Evolutionary conservation across 2,888 invertebrate species (phyloP), one percentile per base, ranked within the genome.

Genomic region (Globia sparganii): DNA sequence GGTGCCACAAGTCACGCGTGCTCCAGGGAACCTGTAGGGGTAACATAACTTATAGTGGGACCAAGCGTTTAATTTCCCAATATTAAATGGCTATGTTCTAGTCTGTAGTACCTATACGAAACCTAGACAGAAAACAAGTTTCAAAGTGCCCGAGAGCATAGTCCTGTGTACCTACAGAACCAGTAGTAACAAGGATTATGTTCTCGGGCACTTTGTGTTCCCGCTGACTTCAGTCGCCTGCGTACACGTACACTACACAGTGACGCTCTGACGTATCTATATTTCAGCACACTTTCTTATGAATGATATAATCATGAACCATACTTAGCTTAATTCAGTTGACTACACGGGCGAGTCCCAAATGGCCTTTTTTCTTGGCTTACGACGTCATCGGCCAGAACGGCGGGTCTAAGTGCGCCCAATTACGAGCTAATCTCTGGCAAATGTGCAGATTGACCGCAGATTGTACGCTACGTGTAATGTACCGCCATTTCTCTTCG

Each of bases 371-470:
- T 53, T 62, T 34, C 49, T 53, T 53, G 53, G 34, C 62, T 56
- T 40, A 43, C 62, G 83, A 72, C 64, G 66, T 66, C 61, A 67
- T 37, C 28, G 86, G 66, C 43, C 31, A 21, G 83, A 43, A 69
- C 28, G 62, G 73, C 46, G 49, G 56, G 34, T 49, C 43, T 78
- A 59, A 83, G 58, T 62, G 78, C 65, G 56, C 31, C 49, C 83
- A 66, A 74, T 72, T 72, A 70, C 72, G 61, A 77, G 49, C 65
- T 77, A 58, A 82, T 72, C 37, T 71, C 72, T 69, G 53, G 34
- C 66, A 37, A 69, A 67, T 53, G 62, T 28, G 37, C 65, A 53
- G 28, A 71, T 18, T 37, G 13, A 18, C 62, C 72, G 61, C 68
- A 59, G 53, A 58, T 18, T 37, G 49, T 70, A 28, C 58, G 65